Evolutionary conservation across 2,797 vertebrate species (phyloP), one percentile per base, ranked within the genome.

Genomic region (Cichlasoma orientale): DNA sequence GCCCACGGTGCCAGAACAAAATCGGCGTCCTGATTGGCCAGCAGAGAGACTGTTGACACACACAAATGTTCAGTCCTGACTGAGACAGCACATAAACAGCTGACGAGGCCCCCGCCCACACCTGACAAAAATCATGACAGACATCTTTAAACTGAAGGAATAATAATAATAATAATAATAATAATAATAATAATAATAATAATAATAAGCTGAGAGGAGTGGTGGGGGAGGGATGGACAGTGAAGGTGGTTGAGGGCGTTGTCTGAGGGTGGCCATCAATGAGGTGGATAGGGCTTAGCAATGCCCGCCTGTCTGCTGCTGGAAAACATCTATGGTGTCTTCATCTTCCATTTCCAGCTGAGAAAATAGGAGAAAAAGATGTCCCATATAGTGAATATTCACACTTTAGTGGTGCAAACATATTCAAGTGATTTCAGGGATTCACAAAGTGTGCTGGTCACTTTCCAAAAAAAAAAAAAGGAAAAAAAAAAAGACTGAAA

Each of bases 321-420:
- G 98, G 96, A 98, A 99, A 92, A 98, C 97, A 8, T 99, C 97
- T 8, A 98, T 98, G 79, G 95, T 99, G 95, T 99, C 98, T 91
- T 99, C 95, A 5, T 98, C 97, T 89, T 99, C 97, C 98, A 98
- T 99, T 96, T 99, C 98, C 94, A 99, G 95, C 98, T 99, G 90
- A 31, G 7, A 66, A 54, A 59, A 68, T 7, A 23, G 79, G 5
- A 76, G 41, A 1, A 1, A 74, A 41, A 82, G 16, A 77, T 19
- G n/a, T 18, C 21, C 10, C 3, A 70, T 33, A 82, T 13, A 81
- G 25, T 19, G 4, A 29, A 74, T 27, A 19, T 9, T 21, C 55
- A 56, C 27, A 74, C 52, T 11, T 50, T 25, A 68, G 10, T 68
- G 27, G 29, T n/a, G 25, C 63, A 68, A 50, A 68, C 41, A 29